Base-by-base conservation (phyloP, 2,888 invertebrate species). In the Idaea straminata region DNA sequence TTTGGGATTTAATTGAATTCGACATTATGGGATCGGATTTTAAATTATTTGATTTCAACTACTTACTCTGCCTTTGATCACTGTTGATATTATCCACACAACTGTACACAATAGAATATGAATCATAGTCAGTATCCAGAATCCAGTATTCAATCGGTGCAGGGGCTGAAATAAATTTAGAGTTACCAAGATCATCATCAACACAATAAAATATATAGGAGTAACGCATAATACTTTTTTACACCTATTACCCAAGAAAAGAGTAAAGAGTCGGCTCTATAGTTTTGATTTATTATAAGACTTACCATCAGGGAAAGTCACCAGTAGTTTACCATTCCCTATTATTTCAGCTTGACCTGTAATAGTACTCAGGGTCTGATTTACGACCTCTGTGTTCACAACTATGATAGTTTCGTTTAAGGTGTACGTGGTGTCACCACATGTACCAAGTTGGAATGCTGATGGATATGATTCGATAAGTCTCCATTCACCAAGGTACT, bases 271-370 rank as follows among this genome's bases (percentile, higher is more conserved):
- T 1, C 3, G 25, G 25, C 25, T 2, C 25, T 25, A 25, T 25
- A 25, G 25, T 1, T 25, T 25, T 25, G 10, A 47, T 47, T 47
- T 47, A 13, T 10, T 7, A 10, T 7, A 3, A 90, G 5, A 75
- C 79, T 78, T 73, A 84, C 85, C 64, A 58, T 63, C 69, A 25
- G 83, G 83, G 77, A 84, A 83, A 0, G 83, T 87, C 4, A 95
- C 94, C 0, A 83, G 74, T 6, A 95, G 82, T 80, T 94, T 95
- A 5, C 93, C 93, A 65, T 91, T 93, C 61, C 89, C 90, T 7
- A 88, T 83, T n/a, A 87, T 69, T 57, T 82, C 84, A 3, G 93
- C 94, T n/a, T 83, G 78, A 0, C 95, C 95, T 67, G 88, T 90
- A 64, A 94, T 92, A 3, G 87, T 86, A 3, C 87, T 86, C 15